Base-by-base conservation (phyloP, 2,888 invertebrate genomes). In the Agrochola lychnidis region DNA sequence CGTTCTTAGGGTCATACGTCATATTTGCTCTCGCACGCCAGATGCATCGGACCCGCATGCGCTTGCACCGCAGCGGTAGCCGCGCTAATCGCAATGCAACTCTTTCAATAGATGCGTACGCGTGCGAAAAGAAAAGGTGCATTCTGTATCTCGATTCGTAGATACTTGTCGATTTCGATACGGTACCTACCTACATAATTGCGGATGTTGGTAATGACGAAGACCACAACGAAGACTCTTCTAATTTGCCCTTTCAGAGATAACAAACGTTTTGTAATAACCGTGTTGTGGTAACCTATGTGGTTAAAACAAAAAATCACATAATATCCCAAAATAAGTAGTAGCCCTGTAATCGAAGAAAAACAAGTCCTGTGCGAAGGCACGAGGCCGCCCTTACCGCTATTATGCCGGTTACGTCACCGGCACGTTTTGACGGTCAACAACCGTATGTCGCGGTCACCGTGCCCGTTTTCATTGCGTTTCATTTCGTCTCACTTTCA, bases 341-440 rank as follows among this genome's bases (percentile, higher is more conserved):
- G 16, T 75, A 79, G 70, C 75, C 79, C 75, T 75, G 70, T 77
- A 80, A 77, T 73, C 76, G 72, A 79, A 76, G 68, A 79, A 74
- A 73, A 76, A 73, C 84, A 68, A 76, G 85, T 85, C 78, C 78
- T 76, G 59, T 70, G 73, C 48, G 70, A 73, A 80, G 81, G 81
- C 36, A 63, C 83, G 79, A 83, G 83, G 82, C 80, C 79, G 82
- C 78, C 75, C 81, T 85, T 84, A 79, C 64, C 12, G 68, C 74
- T 82, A 78, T 89, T 88, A 94, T 89, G 73, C 78, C 83, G 89
- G 88, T 95, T 95, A 95, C 95, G 89, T 94, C 92, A 93, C 82
- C 83, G 76, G 80, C 78, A 30, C 71, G 71, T 92, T 95, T 95
- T 95, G 96, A 93, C 95, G 96, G 96, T 96, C 96, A 96, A 95